These are phyloP conservation scores for Prosapia bicincta DNA, from an alignment of 2,888 invertebrate species.

Conservation along the genomic window DNA sequence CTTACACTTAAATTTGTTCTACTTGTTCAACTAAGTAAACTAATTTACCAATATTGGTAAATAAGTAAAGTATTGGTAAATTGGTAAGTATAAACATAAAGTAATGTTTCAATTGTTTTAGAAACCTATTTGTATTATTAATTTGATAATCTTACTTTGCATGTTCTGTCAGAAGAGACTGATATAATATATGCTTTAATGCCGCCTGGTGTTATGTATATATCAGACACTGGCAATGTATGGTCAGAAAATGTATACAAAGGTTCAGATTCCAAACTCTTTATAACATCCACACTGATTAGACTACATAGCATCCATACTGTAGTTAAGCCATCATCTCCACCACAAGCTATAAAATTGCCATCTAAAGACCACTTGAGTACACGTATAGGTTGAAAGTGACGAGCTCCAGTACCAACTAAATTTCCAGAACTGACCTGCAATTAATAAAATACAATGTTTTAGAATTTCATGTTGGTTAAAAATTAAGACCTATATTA, in stretches of 20 bases:
- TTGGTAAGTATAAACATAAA: too few species aligned
- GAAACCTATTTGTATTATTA: too few species aligned
- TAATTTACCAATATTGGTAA: too few species aligned
- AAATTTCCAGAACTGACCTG: slow-evolving; percentile 60
- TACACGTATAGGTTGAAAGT: slow-evolving; percentile 76
- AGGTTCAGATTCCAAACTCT: slow-evolving; percentile 54
- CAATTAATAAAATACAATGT: too few species aligned
- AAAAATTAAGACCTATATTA: too few species aligned
- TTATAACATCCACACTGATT: too few species aligned
- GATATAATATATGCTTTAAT: slow-evolving; percentile 67
- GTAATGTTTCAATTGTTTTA: too few species aligned
- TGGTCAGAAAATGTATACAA: slow-evolving; percentile 74
- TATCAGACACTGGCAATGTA: slow-evolving; percentile 72
- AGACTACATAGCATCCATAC: slow-evolving; percentile 70
- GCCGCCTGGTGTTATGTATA: slow-evolving; percentile 69
- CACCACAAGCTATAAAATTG: slow-evolving; percentile 72
- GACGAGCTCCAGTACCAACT: slow-evolving; percentile 66
- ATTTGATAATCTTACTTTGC: slow-evolving; percentile 55
- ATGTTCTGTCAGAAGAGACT: slow-evolving; percentile 76
- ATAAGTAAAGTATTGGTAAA: too few species aligned
- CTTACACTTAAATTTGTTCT: too few species aligned
- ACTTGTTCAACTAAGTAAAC: too few species aligned
- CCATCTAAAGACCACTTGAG: slow-evolving; percentile 74
- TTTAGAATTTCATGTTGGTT: too few species aligned
- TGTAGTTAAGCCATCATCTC: slow-evolving; percentile 79